Evolutionary conservation across 2,888 invertebrate genomes (phyloP).

Genomic region (Diploptera punctata): DNA sequence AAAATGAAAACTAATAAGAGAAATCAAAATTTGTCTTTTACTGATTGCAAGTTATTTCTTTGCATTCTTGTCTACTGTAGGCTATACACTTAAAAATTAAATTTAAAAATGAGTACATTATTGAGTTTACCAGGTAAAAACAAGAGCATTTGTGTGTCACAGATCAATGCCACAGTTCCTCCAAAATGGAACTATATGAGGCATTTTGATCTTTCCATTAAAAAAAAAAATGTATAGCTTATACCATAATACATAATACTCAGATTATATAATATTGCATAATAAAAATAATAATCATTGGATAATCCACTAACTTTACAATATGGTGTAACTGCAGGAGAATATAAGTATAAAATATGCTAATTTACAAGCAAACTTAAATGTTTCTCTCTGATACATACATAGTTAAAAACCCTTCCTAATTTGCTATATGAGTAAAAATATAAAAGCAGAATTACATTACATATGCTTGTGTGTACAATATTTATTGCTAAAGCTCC

Average conservation of each 20-base stretch:
- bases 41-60: no score
- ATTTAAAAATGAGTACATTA: no score
- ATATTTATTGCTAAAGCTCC: no score
- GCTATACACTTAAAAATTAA: no score
- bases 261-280: neutral
- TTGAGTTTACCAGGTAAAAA: neutral
- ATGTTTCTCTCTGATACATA: no score
- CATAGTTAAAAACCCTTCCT: no score
- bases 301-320: neutral
- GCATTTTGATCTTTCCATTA: neutral
- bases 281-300: neutral
- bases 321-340: slow-evolving; percentile 1
- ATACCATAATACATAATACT: neutral
- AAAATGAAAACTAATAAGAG: no score
- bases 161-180: neutral
- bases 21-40: no score
- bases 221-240: neutral
- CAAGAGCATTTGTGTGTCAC: neutral
- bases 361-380: neutral
- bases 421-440: no score
- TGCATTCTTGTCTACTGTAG: no score
- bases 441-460: no score
- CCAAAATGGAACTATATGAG: neutral
- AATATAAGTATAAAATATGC: neutral
- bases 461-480: no score